These are phyloP conservation scores for Cebidichthys violaceus DNA, from an alignment of 2,113 vertebrate genomes.

Conservation along the genomic window DNA sequence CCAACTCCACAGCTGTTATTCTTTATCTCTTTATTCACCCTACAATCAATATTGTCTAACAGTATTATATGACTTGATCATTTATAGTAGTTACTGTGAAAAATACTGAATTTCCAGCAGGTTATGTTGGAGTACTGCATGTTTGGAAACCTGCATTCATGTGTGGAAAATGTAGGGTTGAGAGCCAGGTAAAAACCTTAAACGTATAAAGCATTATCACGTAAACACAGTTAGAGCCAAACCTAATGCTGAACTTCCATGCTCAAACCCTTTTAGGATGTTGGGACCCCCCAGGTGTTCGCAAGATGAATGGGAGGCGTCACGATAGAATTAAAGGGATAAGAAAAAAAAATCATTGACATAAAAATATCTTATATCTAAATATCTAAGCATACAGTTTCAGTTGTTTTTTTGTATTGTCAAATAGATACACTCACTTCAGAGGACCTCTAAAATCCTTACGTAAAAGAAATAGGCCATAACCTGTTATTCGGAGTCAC, in stretches of 20 bases:
- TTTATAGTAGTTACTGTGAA: neutral
- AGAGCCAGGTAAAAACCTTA: neutral
- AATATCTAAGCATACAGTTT: too few species aligned
- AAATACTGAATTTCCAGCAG: neutral
- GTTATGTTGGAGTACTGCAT: neutral
- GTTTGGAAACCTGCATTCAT: neutral
- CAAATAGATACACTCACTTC: neutral
- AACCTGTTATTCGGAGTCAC: neutral
- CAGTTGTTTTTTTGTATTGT: neutral
- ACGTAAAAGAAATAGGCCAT: neutral
- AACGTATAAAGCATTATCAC: neutral
- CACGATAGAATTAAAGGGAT: neutral
- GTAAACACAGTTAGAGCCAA: neutral
- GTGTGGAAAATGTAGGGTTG: neutral
- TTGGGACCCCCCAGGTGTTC: neutral
- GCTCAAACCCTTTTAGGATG: neutral
- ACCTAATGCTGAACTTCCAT: neutral
- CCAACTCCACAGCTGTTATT: neutral
- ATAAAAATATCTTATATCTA: too few species aligned
- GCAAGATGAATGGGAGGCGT: neutral
- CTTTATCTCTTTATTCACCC: neutral
- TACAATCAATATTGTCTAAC: neutral
- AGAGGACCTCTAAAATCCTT: neutral
- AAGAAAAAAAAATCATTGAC: neutral
- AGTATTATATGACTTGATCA: neutral